Conservation (phyloP, 2,113 vertebrate species). For the Lepisosteus osseus region DNA sequence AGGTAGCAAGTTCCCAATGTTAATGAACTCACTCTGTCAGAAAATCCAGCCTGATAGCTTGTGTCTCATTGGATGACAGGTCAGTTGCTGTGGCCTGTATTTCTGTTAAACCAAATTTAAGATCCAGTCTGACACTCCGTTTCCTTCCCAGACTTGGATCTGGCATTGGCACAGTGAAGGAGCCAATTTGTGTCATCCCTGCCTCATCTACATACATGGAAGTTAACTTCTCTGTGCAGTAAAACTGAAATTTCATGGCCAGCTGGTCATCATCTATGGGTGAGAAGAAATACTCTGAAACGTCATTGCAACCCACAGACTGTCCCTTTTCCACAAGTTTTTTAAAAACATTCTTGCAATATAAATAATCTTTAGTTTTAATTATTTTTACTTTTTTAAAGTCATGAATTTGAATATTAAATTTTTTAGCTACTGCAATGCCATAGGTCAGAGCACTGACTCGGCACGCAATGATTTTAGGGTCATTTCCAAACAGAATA, state of each 20-base stretch:
- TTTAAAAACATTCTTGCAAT: conserved; percentile 12
- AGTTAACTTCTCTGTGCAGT: conserved; percentile 15
- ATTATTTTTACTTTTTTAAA: background rate
- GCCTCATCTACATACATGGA: conserved; percentile 23
- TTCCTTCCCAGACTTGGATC: background rate
- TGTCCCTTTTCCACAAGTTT: conserved; percentile 17
- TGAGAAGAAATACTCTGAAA: background rate
- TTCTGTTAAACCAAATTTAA: conserved; percentile 33
- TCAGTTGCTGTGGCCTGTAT: conserved; percentile 31
- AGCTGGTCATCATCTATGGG: background rate
- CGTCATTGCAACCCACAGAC: conserved; percentile 23
- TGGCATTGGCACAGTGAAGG: conserved; percentile 9
- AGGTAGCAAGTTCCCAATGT: too few relatives aligned
- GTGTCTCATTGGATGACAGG: background rate
- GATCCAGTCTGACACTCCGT: conserved; percentile 9
- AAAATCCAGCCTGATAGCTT: conserved; percentile 14
- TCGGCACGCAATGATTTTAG: background rate
- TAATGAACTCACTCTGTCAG: background rate
- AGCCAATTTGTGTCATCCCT: conserved; percentile 11
- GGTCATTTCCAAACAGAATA: conserved; percentile 16
- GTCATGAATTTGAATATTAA: conserved; percentile 18
- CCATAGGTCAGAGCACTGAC: conserved; percentile 28
- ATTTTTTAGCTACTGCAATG: fast-evolving
- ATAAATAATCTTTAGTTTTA: background rate
- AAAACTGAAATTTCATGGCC: background rate